Conservation (phyloP, 2,797 vertebrate species). For the Agapornis canus region DNA sequence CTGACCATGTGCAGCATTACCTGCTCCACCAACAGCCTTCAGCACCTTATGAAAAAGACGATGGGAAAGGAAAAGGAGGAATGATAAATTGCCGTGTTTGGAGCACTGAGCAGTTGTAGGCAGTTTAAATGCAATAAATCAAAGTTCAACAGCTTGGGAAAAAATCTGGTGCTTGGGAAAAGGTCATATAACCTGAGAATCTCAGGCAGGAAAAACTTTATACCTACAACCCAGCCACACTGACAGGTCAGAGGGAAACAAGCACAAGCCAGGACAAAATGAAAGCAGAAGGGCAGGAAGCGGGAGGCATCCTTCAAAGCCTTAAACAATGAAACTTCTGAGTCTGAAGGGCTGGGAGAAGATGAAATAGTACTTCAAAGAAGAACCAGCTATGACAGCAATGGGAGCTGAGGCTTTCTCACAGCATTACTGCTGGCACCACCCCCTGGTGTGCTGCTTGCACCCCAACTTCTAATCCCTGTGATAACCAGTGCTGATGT, state of each 20-base stretch:
- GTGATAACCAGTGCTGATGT: neutral
- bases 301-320: neutral
- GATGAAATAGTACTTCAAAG: neutral
- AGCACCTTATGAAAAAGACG: neutral
- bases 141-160: neutral
- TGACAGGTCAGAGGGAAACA: neutral
- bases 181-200: neutral
- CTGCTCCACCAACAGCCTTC: neutral
- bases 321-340: neutral
- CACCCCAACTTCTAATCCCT: neutral
- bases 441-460: neutral
- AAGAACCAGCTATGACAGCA: neutral
- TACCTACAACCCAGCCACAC: neutral
- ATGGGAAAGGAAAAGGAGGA: neutral
- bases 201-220: neutral
- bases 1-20: neutral
- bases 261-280: neutral
- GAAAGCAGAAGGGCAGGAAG: neutral
- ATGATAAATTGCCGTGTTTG: neutral
- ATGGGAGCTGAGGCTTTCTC: neutral
- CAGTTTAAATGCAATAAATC: conserved; percentile 13
- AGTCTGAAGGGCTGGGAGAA: neutral
- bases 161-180: neutral
- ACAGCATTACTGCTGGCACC: neutral
- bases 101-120: neutral